Evolutionary conservation across 2,113 vertebrate species (phyloP).

Genomic region (Phalacrocorax carbo): DNA sequence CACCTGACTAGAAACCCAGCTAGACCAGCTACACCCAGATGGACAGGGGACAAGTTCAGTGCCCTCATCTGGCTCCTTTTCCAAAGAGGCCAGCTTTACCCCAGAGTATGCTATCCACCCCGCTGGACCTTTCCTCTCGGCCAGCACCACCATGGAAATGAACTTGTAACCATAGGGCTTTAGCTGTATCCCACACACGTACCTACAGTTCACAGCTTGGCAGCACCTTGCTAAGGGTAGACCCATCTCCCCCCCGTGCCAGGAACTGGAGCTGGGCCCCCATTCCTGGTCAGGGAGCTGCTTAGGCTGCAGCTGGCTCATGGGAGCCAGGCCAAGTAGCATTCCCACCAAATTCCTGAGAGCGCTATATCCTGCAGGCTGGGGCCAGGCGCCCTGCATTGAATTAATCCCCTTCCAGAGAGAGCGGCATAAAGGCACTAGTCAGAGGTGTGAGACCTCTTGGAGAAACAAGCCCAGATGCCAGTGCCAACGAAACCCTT

Average conservation of each 20-base stretch:
- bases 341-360: constrained; percentile 12
- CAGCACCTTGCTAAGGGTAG: neutral
- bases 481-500: neutral
- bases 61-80: neutral
- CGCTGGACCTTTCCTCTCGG: neutral
- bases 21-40: neutral
- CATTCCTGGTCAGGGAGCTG: neutral
- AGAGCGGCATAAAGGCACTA: neutral
- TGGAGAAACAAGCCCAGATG: neutral
- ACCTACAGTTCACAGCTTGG: fast-evolving
- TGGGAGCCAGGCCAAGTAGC: neutral
- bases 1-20: neutral
- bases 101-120: neutral
- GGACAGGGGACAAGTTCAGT: neutral
- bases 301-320: neutral
- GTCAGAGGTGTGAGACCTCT: neutral
- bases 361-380: neutral
- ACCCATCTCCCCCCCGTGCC: neutral
- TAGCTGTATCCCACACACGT: neutral
- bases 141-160: neutral
- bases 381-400: neutral
- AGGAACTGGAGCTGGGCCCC: neutral
- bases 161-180: fast-evolving
- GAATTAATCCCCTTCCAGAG: neutral
- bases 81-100: neutral